Evolutionary conservation across 2,888 invertebrate genomes (phyloP), one percentile per base, ranked within the genome.

Genomic region (Fragum fragum): DNA sequence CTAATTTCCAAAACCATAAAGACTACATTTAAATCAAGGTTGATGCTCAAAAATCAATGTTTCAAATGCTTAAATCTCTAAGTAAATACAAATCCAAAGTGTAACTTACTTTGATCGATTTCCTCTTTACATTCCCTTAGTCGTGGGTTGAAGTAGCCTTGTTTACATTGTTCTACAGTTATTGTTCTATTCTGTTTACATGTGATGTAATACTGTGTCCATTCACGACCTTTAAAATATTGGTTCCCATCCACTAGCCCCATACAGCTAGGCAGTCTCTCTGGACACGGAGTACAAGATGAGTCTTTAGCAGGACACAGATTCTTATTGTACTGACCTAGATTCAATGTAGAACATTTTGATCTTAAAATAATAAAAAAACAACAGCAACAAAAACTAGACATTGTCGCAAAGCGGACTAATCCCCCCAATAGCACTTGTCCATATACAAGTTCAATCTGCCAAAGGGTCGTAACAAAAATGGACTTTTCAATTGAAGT

Each of bases 261-360:
- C 36, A 86, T 74, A 85, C 89, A 89, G 26, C 86, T 86, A 0
- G 88, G 87, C 18, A 86, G 74, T 66, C 89, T 73, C 26, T 78
- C 73, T 18, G 66, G 71, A 73, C 89, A 89, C 29, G 87, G 84
- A 9, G 72, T 52, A 77, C 89, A 89, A 9, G 63, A 55, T 14
- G 47, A 53, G 47, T 79, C 79, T 5, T 42, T 72, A 3, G 76
- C 47, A 6, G 55, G 36, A 68, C 89, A 89, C 18, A 76, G 61
- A 68, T 88, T 89, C 55, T 83, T 71, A 14, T 75, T 73, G 61
- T 89, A 89, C 61, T 88, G 88, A 76, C 89, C 89, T 89, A 59
- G 1, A 83, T 14, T 42, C 9, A 6, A 36, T 36, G 32, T 6
- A 36, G 9, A 36, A 18, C 26, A n/a, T 3, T 23, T 18, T 53